A percentile compares a stretch with the other conserved stretches of the same genome.
These are phyloP conservation scores for Ectropis grisescens DNA, from an alignment of 1,140 invertebrate genomes.

Conservation along the genomic window DNA sequence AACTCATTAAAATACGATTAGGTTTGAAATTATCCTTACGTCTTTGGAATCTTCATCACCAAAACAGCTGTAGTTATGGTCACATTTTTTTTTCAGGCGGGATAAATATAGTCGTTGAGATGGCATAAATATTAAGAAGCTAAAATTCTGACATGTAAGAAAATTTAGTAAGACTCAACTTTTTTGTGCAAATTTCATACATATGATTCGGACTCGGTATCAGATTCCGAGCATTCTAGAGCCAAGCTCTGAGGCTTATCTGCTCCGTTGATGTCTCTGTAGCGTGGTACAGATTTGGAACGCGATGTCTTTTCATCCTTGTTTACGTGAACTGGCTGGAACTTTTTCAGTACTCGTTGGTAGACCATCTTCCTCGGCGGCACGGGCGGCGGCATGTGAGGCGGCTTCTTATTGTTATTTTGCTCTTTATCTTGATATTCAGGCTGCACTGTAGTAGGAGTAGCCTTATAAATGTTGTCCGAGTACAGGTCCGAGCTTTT, in stretches of 20 bases:
- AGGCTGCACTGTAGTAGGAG: slow-evolving; percentile 56
- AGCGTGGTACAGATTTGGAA: slow-evolving; percentile 57
- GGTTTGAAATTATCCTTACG: slow-evolving; percentile 59
- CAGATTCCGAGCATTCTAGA: slow-evolving; percentile 56
- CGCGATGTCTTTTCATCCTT: slow-evolving; percentile 55
- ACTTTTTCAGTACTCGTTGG: slow-evolving; percentile 59
- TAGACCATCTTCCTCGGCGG: slow-evolving; percentile 64
- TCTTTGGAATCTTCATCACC: slow-evolving; percentile 69
- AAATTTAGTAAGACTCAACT: too few relatives aligned
- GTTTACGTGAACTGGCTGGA: slow-evolving; percentile 59
- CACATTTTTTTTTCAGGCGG: slow-evolving; percentile 61
- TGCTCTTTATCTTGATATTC: slow-evolving; percentile 45
- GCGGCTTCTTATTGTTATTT: slow-evolving; percentile 46
- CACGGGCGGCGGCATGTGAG: slow-evolving; percentile 56
- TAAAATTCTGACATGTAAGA: too few relatives aligned
- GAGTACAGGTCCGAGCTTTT: slow-evolving; percentile 44
- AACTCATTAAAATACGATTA: slow-evolving; percentile 24
- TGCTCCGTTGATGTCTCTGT: slow-evolving; percentile 39
- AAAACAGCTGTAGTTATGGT: slow-evolving; percentile 63
- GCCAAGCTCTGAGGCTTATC: slow-evolving; percentile 50
- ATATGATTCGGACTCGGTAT: slow-evolving; percentile 67
- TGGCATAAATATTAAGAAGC: too few relatives aligned
- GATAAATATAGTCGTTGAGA: slow-evolving; percentile 20
- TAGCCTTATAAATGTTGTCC: slow-evolving; percentile 63
- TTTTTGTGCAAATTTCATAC: slow-evolving; percentile 24